A percentile compares a stretch with the other conserved stretches of the same genome.
These are phyloP conservation scores for Peromyscus nudipes DNA, from an alignment of 2,797 vertebrate genomes.

Conservation along the genomic window DNA sequence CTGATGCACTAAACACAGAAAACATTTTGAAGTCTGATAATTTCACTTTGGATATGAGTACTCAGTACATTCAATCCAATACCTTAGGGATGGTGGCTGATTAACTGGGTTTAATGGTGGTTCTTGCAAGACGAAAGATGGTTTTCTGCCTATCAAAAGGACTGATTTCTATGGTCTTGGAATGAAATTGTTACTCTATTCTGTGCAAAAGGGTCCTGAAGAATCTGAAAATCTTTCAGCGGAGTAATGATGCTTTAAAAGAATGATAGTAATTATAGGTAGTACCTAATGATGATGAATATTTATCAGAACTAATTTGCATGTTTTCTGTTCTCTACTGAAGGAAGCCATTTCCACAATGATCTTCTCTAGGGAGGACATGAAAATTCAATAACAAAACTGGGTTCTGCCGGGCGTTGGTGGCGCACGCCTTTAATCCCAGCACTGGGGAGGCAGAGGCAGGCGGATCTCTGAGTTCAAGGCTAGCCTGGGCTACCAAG, in stretches of 20 bases:
- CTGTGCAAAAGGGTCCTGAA: not conserved
- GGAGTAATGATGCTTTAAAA: not conserved
- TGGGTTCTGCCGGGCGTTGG: too few relatives aligned
- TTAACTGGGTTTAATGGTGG: not conserved
- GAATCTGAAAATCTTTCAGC: not conserved
- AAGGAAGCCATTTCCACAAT: not conserved
- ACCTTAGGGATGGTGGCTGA: fast-evolving
- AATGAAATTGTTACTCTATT: not conserved
- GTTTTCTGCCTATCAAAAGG: not conserved
- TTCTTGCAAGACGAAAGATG: not conserved
- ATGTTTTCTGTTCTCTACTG: not conserved
- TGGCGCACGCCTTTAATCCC: too few relatives aligned
- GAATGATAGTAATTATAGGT: not conserved
- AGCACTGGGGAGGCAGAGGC: too few relatives aligned
- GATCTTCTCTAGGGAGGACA: not conserved
- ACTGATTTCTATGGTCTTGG: fast-evolving
- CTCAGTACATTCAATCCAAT: not conserved
- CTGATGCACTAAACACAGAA: not conserved
- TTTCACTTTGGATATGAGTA: not conserved
- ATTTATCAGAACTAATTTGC: not conserved
- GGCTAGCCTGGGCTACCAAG: too few relatives aligned
- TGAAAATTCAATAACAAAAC: not conserved
- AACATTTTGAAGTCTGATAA: not conserved
- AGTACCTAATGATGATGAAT: not conserved
- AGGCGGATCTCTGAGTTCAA: too few relatives aligned